Percentiles rank a stretch among this genome's conserved stretches.
phyloP scores from a whole-genome alignment of 1,140 invertebrate genomes.

The Leguminivora glycinivorella region DNA sequence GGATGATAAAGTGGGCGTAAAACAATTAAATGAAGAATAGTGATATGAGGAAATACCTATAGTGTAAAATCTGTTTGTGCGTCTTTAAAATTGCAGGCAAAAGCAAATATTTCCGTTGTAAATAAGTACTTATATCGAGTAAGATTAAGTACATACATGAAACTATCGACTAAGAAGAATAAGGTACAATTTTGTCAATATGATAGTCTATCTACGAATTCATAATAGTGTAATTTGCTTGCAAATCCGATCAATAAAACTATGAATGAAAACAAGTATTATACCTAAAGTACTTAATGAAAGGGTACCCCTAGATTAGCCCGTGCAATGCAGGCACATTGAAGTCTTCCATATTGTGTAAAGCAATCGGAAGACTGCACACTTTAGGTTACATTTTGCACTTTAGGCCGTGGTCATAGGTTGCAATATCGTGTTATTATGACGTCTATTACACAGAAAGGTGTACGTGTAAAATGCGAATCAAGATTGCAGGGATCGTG shows the following conservation, averaged over 20 bases:
- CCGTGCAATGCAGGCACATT: conserved; percentile 3
- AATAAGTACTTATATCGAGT: too few relatives aligned
- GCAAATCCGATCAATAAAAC: too few relatives aligned
- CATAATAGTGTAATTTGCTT: too few relatives aligned
- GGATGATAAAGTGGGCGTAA: not conserved
- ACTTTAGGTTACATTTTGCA: not conserved
- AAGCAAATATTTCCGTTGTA: too few relatives aligned
- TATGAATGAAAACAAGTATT: not conserved
- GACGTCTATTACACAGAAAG: not conserved
- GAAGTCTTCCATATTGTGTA: not conserved
- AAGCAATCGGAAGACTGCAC: not conserved
- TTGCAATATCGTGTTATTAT: not conserved
- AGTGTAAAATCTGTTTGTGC: too few relatives aligned
- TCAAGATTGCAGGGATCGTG: conserved; percentile 10
- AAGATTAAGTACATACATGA: too few relatives aligned
- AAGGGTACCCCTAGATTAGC: not conserved
- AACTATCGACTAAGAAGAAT: too few relatives aligned
- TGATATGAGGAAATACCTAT: not conserved
- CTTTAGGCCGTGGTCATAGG: not conserved
- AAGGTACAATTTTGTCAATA: too few relatives aligned
- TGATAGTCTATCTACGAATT: too few relatives aligned
- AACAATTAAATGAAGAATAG: not conserved
- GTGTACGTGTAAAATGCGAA: conserved; percentile 24
- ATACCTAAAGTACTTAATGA: not conserved
- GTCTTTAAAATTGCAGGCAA: too few relatives aligned